These are phyloP conservation scores for Parapsyche elsis DNA, from an alignment of 1,140 invertebrate species.

Conservation along the genomic window DNA sequence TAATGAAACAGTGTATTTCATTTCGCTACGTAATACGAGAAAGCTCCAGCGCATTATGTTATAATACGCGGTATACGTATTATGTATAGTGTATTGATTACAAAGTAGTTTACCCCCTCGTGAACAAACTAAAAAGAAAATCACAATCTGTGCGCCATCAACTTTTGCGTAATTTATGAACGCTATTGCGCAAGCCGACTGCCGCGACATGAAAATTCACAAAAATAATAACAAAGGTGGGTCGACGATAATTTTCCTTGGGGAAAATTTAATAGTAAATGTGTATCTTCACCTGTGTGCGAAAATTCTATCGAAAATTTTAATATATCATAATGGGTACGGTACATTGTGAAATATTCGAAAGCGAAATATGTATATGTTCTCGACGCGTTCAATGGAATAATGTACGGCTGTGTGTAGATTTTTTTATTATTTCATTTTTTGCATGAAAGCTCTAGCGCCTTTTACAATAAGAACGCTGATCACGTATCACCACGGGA, in stretches of 20 bases:
- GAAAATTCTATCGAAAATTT: background rate
- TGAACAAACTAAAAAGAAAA: background rate
- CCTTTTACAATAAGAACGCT: slow-evolving; percentile 32
- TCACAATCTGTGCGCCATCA: background rate
- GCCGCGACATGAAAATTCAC: too few relatives aligned
- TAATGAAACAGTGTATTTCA: slow-evolving; percentile 38
- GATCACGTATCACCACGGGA: slow-evolving; percentile 46
- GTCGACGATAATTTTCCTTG: too few relatives aligned
- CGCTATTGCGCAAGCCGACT: too few relatives aligned
- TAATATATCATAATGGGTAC: too few relatives aligned
- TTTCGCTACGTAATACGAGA: slow-evolving; percentile 31
- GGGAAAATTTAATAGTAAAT: slow-evolving; percentile 5
- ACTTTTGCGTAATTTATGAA: too few relatives aligned
- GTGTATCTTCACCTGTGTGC: background rate
- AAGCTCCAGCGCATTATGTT: background rate
- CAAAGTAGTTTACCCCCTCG: background rate
- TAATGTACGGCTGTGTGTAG: slow-evolving; percentile 19
- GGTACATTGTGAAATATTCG: background rate
- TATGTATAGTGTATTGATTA: background rate
- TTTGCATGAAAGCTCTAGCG: slow-evolving; percentile 10
- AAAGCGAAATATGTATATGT: background rate
- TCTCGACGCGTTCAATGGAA: slow-evolving; percentile 28
- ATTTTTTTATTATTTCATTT: slow-evolving; percentile 11
- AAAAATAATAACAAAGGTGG: too few relatives aligned
- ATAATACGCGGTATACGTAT: too few relatives aligned